Conservation (phyloP, 2,888 invertebrate genomes). For the Automeris io region DNA sequence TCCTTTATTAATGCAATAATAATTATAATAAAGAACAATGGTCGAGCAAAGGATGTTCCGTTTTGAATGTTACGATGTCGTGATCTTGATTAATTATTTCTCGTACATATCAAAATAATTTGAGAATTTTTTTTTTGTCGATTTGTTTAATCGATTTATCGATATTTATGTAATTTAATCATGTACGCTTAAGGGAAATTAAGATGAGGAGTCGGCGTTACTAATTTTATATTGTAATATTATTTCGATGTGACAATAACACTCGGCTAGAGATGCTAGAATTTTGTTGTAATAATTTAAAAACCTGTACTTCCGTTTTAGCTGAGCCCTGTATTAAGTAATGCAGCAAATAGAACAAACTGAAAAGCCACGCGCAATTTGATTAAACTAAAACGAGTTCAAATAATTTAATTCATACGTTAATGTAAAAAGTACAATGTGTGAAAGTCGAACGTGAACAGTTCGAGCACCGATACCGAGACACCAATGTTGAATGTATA, state of each 20-base stretch:
- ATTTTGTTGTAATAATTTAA: conserved; percentile 23
- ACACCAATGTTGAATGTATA: conserved; percentile 37
- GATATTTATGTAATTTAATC: conserved; percentile 29
- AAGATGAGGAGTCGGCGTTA: conserved; percentile 20
- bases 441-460: background rate
- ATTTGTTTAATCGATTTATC: conserved; percentile 14
- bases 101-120: conserved; percentile 62
- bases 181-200: conserved; percentile 25
- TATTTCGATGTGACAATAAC: conserved; percentile 52
- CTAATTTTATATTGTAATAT: conserved; percentile 10
- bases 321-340: background rate
- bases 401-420: conserved; percentile 39
- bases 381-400: conserved; percentile 25
- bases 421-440: conserved; percentile 40
- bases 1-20: conserved; percentile 15
- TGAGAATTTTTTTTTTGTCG: background rate
- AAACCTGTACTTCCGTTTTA: conserved; percentile 10
- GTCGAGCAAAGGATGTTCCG: conserved; percentile 42
- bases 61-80: conserved; percentile 21
- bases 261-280: conserved; percentile 44
- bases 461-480: conserved; percentile 22
- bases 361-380: conserved; percentile 1
- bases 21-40: conserved; percentile 39
- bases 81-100: conserved; percentile 36
- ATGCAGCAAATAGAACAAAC: conserved; percentile 16